A percentile compares a stretch with the other conserved stretches of the same genome.
These are phyloP conservation scores for Apus apus DNA, from an alignment of 2,113 vertebrate species.

Conservation along the genomic window DNA sequence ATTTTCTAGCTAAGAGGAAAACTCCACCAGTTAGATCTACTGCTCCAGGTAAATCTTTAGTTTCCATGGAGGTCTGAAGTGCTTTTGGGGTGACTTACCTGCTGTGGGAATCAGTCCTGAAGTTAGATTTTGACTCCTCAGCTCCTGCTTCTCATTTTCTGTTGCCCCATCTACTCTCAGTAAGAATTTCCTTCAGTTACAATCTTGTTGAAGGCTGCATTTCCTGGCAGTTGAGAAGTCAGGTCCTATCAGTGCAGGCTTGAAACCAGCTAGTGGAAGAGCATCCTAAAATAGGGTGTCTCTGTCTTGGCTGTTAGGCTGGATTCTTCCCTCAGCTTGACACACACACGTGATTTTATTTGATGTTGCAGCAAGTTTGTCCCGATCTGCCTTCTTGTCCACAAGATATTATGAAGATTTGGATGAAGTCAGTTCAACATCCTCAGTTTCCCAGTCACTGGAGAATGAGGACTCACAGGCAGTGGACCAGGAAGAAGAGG, in stretches of 20 bases:
- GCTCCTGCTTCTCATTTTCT: not conserved
- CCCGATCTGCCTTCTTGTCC: constrained; percentile 93
- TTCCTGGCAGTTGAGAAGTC: not conserved
- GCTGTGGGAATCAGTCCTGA: not conserved
- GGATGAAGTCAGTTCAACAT: constrained; percentile 92
- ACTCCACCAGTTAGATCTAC: constrained; percentile 91
- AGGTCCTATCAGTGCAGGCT: not conserved
- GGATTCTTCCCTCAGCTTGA: not conserved
- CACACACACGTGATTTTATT: not conserved
- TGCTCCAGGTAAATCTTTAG: constrained; percentile 87
- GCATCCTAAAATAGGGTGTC: not conserved
- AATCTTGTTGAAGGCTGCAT: not conserved
- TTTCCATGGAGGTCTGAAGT: not conserved
- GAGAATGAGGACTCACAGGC: constrained; percentile 81
- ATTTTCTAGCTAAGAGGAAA: constrained; percentile 94
- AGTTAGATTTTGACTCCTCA: not conserved
- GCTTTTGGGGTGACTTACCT: not conserved
- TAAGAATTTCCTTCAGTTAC: not conserved
- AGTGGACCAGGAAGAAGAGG: constrained; percentile 76
- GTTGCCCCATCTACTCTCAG: not conserved
- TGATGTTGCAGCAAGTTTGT: constrained; percentile 83
- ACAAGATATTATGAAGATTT: constrained; percentile 91
- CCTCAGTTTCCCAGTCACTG: constrained; percentile 85
- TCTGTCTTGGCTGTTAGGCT: not conserved
- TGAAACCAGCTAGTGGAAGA: not conserved